Conservation (phyloP, 2,113 vertebrate genomes). For the Alouatta palliata region DNA sequence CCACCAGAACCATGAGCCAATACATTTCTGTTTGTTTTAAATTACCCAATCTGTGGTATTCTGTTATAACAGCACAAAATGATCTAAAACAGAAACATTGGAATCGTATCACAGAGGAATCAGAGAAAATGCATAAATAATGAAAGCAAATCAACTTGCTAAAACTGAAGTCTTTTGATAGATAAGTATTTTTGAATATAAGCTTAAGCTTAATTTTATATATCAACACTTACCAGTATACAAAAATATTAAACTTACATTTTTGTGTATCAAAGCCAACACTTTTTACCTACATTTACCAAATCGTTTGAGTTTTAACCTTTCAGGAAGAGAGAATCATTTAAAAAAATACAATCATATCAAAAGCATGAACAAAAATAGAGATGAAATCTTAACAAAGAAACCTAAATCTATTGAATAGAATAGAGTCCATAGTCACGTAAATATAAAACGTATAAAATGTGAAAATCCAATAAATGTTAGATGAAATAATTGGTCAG, state of each 20-base stretch:
- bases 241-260: neutral
- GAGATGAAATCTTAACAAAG: neutral
- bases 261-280: neutral
- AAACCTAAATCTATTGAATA: neutral
- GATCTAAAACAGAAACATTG: neutral
- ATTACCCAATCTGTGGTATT: neutral
- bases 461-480: neutral
- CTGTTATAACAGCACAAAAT: neutral
- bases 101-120: neutral
- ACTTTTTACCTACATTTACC: neutral
- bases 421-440: neutral
- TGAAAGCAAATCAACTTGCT: neutral
- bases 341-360: neutral
- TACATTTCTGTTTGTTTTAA: neutral
- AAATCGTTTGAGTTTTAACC: neutral
- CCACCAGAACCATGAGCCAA: accelerated
- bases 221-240: neutral
- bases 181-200: neutral
- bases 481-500: neutral
- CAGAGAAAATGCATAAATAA: neutral
- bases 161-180: neutral
- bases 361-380: neutral
- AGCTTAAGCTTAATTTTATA: neutral
- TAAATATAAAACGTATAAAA: neutral
- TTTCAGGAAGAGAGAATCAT: neutral